Percentiles rank a stretch among this genome's conserved stretches.
Evolutionary conservation across 2,113 vertebrate species (phyloP).

Genomic region (Scopus umbretta): DNA sequence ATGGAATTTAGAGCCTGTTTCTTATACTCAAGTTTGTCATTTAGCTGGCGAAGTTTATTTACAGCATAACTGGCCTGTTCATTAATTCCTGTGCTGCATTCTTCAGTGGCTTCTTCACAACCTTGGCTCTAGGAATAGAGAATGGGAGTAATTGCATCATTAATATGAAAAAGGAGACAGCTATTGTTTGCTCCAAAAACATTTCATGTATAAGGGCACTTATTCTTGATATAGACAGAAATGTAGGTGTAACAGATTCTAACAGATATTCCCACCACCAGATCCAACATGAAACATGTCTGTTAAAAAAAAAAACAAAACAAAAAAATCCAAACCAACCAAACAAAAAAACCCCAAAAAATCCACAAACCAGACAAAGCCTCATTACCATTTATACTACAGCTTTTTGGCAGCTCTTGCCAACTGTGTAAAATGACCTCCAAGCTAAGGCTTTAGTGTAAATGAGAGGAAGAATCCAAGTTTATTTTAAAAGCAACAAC

Average conservation of each 20-base stretch:
- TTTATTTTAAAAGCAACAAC: neutral
- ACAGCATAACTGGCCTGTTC: constrained; percentile 93
- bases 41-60: constrained; percentile 88
- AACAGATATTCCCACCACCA: neutral
- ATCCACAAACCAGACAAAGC: neutral
- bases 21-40: constrained; percentile 96
- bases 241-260: neutral
- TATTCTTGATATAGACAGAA: neutral
- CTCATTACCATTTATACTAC: neutral
- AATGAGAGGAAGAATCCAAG: neutral
- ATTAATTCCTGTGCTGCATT: constrained; percentile 83
- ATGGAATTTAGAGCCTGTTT: constrained; percentile 93
- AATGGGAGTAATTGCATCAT: neutral
- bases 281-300: neutral
- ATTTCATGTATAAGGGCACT: neutral
- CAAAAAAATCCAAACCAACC: neutral
- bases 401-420: neutral
- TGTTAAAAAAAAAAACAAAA: neutral
- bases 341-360: neutral
- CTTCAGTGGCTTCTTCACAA: constrained; percentile 81
- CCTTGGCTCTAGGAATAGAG: constrained; percentile 70
- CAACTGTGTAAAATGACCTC: neutral
- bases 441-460: neutral
- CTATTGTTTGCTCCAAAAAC: neutral
- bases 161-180: neutral